Percentiles rank a stretch among this genome's conserved stretches.
These are phyloP conservation scores for Ennomos erosarius DNA, from an alignment of 2,888 invertebrate genomes.

Conservation along the genomic window DNA sequence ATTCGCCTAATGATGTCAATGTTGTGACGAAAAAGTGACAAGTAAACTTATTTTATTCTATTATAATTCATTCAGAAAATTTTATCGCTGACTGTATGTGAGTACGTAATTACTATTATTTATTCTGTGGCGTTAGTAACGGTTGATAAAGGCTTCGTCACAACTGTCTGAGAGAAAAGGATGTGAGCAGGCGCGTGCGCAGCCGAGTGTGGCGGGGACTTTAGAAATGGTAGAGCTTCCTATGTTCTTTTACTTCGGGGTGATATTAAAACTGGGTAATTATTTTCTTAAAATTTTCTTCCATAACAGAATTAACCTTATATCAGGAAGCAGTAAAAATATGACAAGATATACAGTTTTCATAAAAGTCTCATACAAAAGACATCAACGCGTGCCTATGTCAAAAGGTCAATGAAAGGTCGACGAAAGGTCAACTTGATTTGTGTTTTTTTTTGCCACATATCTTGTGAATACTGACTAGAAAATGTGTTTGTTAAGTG, in stretches of 20 bases:
- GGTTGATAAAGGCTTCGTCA: slow-evolving; percentile 43
- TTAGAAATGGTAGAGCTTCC: slow-evolving; percentile 27
- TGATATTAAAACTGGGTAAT: too few species aligned
- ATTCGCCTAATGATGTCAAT: too few species aligned
- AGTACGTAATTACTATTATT: neutral
- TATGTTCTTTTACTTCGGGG: neutral
- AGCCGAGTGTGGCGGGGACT: slow-evolving; percentile 42
- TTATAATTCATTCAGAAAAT: too few species aligned
- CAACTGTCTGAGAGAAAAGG: slow-evolving; percentile 67
- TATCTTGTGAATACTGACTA: neutral
- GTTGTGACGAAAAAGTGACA: too few species aligned
- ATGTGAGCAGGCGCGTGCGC: slow-evolving; percentile 62
- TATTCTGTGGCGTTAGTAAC: slow-evolving; percentile 42
- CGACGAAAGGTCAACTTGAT: too few species aligned
- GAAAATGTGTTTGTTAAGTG: neutral
- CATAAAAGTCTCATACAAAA: slow-evolving; percentile 2
- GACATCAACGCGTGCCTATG: slow-evolving; percentile 9
- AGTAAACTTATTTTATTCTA: too few species aligned
- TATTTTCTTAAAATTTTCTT: too few species aligned
- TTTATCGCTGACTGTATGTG: neutral
- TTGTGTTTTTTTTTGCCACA: too few species aligned
- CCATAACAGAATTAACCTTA: too few species aligned
- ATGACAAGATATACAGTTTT: neutral
- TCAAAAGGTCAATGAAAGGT: too few species aligned
- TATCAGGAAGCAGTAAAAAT: too few species aligned